phyloP scores from a whole-genome alignment of 2,797 vertebrate genomes.

The Spinus pinus region DNA sequence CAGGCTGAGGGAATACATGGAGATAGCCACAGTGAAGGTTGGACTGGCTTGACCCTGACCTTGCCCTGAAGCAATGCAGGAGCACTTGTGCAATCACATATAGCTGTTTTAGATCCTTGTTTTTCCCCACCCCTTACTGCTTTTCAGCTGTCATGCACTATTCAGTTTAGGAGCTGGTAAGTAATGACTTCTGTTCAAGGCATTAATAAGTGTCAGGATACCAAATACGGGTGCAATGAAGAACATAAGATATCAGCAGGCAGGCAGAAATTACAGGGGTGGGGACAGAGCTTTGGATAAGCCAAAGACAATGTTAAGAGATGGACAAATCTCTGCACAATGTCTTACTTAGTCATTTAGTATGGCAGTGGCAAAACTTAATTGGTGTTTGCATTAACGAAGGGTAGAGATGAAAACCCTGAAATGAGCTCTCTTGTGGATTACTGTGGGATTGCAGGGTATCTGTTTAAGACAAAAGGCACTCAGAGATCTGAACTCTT shows the following conservation, averaged over 20 bases:
- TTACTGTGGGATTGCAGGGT: background rate
- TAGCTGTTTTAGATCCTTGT: background rate
- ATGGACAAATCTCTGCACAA: background rate
- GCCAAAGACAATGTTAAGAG: background rate
- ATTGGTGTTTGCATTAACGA: background rate
- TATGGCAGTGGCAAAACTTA: background rate
- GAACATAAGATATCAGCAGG: background rate
- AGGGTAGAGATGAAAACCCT: background rate
- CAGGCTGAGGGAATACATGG: background rate
- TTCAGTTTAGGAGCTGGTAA: background rate
- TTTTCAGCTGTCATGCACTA: conserved; percentile 34
- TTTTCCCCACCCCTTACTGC: background rate
- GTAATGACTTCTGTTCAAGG: background rate
- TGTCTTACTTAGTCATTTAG: background rate
- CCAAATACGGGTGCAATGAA: background rate
- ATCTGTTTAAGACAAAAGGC: background rate
- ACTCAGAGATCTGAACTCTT: background rate
- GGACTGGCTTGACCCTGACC: background rate
- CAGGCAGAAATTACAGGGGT: conserved; percentile 33
- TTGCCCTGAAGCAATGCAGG: background rate
- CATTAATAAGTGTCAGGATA: conserved; percentile 1
- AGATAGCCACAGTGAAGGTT: background rate
- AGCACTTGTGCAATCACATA: conserved; percentile 6
- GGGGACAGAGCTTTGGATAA: conserved; percentile 16
- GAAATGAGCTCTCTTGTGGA: background rate